Evolutionary conservation across 2,888 invertebrate genomes (phyloP), one percentile per base, ranked within the genome.

Genomic region (Ichneumoninae sp.): DNA sequence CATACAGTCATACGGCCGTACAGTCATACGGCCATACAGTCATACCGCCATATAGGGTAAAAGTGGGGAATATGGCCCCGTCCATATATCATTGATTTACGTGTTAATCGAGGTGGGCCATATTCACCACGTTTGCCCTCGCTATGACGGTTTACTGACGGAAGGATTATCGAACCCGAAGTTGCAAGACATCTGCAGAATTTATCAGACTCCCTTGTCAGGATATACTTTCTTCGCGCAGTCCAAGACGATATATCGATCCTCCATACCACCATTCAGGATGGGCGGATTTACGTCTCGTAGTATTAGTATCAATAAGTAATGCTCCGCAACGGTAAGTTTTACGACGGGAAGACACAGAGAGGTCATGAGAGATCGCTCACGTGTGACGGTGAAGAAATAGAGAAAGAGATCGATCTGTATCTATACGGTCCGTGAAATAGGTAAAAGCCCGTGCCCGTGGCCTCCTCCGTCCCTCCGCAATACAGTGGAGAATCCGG

Each of bases 401-500:
- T 30, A 10, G 54, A 69, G 44, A 68, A 30, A 68, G 40, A 68
- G 30, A 30, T 63, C 33, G 63, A 63, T 63, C 30, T 22, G 10
- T 65, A 50, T 74, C 50, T 33, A 50, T 50, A 66, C 40, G 50
- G 22, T 40, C 54, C 16, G 52, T 40, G 36, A 52, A 66, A 54
- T 66, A 66, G 75, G 36, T 52, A 66, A 75, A 66, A 66, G 52
- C 40, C 36, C 3, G 19, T 4, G 13, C 13, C 3, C 19, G 19
- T 2, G 57, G 63, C 47, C 30, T 33, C 30, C 13, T 33, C 16
- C 16, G 7, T 10, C 16, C 16, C 16, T 52, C 10, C 8, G n/a
- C 69, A 6, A 22, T 33, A 71, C 50, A 70, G 63, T 60, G 68
- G 57, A 44, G 68, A 77, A 85, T 71, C 71, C 79, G 60, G 63